Percentiles rank a stretch among this genome's conserved stretches.
These are phyloP conservation scores for Emmelina monodactyla DNA, from an alignment of 2,888 invertebrate species.

Conservation along the genomic window DNA sequence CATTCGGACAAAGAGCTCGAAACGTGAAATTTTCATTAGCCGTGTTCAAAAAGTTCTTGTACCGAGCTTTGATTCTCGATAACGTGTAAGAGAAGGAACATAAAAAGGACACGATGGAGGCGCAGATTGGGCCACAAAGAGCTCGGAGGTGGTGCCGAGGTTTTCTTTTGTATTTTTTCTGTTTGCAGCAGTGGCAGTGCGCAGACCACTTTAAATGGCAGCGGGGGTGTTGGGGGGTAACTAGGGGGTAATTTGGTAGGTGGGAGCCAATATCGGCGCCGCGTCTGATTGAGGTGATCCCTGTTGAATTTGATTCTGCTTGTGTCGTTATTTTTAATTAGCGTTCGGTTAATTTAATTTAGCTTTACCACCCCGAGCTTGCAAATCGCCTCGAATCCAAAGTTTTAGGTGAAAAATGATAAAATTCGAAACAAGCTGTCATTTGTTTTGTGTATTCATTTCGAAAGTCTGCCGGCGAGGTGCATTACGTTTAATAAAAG, in stretches of 20 bases:
- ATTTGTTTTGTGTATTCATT: no score
- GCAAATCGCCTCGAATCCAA: no score
- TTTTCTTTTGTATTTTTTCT: slow-evolving; percentile 56
- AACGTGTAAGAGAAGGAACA: slow-evolving; percentile 57
- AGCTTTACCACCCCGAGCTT: no score
- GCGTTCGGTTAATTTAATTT: no score
- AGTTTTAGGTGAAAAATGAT: no score
- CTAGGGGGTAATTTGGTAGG: slow-evolving; percentile 65
- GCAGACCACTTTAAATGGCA: slow-evolving; percentile 66
- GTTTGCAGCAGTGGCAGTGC: slow-evolving; percentile 60
- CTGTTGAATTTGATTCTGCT: slow-evolving; percentile 49
- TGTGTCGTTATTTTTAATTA: slow-evolving; percentile 39
- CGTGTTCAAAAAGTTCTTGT: slow-evolving; percentile 53
- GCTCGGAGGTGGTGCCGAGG: slow-evolving; percentile 59
- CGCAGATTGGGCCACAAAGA: slow-evolving; percentile 65
- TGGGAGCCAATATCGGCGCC: slow-evolving; percentile 60
- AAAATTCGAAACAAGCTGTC: no score
- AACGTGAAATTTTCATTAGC: slow-evolving; percentile 64
- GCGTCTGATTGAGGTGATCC: slow-evolving; percentile 63
- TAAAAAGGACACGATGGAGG: slow-evolving; percentile 60
- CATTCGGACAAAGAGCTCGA: slow-evolving; percentile 46
- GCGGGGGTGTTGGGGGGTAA: slow-evolving; percentile 54
- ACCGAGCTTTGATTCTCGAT: slow-evolving; percentile 59
- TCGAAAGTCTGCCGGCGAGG: no score
- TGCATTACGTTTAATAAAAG: slow-evolving; percentile 50